Conservation (phyloP, 2,113 vertebrate genomes). For the Brienomyrus brachyistius region DNA sequence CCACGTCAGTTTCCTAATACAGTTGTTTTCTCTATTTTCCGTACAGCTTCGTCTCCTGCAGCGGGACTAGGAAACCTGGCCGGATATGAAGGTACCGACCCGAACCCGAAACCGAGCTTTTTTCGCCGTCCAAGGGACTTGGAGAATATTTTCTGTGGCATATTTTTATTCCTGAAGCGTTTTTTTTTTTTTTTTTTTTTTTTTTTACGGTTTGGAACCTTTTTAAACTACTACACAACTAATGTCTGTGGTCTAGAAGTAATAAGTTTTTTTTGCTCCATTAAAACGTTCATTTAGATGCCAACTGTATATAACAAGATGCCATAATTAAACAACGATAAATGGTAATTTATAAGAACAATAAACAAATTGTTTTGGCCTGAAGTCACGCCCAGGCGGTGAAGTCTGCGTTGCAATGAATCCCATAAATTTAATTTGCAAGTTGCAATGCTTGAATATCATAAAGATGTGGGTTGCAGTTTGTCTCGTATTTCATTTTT, state of each 20-base stretch:
- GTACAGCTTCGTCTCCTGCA: slow-evolving; percentile 41
- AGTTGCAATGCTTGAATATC: not conserved
- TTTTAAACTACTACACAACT: not conserved
- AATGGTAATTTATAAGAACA: not conserved
- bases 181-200: not conserved
- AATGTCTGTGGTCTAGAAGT: not conserved
- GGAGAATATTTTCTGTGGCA: not conserved
- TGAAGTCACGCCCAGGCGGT: not conserved
- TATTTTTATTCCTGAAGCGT: not conserved
- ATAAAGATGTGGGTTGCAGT: not conserved
- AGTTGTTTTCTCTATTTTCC: not conserved
- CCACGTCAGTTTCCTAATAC: not conserved
- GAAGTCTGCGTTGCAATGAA: not conserved
- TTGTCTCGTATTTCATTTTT: not conserved
- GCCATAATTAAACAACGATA: not conserved
- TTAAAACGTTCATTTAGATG: not conserved
- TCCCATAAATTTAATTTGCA: not conserved
- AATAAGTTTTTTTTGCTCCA: not conserved
- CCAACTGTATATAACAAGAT: not conserved
- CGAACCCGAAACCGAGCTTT: not conserved
- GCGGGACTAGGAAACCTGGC: slow-evolving; percentile 44
- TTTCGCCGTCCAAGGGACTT: not conserved
- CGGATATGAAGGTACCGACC: slow-evolving; percentile 65
- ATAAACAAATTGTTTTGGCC: not conserved
- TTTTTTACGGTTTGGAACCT: not conserved